A percentile compares a stretch with the other conserved stretches of the same genome.
These are phyloP conservation scores for Hypocryptadius cinnamomeus DNA, from an alignment of 2,113 vertebrate species.

Conservation along the genomic window DNA sequence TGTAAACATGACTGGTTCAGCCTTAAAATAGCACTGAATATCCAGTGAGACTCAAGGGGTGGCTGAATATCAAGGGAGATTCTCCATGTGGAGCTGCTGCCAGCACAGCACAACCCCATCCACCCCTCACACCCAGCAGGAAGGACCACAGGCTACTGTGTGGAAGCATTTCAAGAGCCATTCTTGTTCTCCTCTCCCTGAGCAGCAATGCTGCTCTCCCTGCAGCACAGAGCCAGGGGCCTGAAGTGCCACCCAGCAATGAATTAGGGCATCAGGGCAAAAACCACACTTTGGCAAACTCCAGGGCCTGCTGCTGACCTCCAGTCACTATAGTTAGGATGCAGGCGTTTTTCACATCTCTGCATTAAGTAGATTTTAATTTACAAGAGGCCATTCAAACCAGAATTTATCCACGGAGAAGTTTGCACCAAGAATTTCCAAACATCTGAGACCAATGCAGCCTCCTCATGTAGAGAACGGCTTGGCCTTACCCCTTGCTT, in stretches of 20 bases:
- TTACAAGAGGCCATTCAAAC: not conserved
- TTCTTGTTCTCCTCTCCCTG: too few relatives aligned
- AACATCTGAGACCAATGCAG: slow-evolving; percentile 11
- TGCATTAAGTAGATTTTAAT: not conserved
- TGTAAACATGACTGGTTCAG: not conserved
- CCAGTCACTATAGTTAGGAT: not conserved
- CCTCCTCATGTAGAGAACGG: not conserved
- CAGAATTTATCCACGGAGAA: not conserved
- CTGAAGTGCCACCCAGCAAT: not conserved
- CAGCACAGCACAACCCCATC: not conserved
- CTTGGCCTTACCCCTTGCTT: slow-evolving; percentile 27
- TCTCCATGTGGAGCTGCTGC: not conserved
- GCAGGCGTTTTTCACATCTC: not conserved
- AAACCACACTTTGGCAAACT: not conserved
- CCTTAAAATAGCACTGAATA: not conserved
- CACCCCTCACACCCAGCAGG: not conserved
- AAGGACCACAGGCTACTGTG: not conserved
- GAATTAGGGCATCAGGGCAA: not conserved
- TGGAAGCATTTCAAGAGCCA: not conserved
- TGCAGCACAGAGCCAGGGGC: not conserved
- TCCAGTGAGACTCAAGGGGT: not conserved
- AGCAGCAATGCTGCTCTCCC: not conserved
- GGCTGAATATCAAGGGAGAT: fast-evolving
- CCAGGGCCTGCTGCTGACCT: not conserved
- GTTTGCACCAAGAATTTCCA: not conserved